Evolutionary conservation across 2,888 invertebrate species (phyloP).

Genomic region (Tenthredo mesomela): DNA sequence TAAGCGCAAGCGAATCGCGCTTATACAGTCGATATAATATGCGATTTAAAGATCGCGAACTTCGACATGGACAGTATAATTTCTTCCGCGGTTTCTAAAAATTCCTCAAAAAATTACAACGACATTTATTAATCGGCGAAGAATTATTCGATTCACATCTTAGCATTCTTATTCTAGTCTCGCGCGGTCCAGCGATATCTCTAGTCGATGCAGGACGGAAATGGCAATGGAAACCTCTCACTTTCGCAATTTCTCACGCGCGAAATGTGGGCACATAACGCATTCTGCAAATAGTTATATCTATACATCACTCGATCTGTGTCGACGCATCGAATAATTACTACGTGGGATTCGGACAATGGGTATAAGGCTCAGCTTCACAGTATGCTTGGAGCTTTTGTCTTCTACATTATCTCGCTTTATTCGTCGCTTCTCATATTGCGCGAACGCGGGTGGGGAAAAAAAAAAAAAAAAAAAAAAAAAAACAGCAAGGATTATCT

Average conservation of each 20-base stretch:
- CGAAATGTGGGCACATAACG: constrained; percentile 22
- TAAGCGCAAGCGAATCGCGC: neutral
- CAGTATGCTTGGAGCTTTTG: neutral
- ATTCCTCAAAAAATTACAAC: neutral
- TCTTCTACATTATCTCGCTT: neutral
- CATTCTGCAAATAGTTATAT: neutral
- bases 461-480: neutral
- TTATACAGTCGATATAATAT: neutral
- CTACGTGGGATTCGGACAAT: neutral
- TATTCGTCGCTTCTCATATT: neutral
- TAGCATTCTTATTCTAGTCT: neutral
- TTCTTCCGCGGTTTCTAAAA: neutral
- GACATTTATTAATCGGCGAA: neutral
- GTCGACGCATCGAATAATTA: constrained; percentile 21
- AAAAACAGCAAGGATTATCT: neutral
- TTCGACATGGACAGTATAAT: neutral
- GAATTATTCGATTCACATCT: constrained; percentile 9
- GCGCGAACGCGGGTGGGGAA: neutral
- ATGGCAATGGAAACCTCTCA: constrained; percentile 9
- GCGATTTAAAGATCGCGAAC: neutral
- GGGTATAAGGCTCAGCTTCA: neutral
- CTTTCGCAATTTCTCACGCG: constrained; percentile 43
- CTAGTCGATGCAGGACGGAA: constrained; percentile 26
- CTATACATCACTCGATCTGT: neutral
- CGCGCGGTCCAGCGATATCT: constrained; percentile 31